Evolutionary conservation across 2,113 vertebrate species (phyloP).

Genomic region (Odontesthes bonariensis): DNA sequence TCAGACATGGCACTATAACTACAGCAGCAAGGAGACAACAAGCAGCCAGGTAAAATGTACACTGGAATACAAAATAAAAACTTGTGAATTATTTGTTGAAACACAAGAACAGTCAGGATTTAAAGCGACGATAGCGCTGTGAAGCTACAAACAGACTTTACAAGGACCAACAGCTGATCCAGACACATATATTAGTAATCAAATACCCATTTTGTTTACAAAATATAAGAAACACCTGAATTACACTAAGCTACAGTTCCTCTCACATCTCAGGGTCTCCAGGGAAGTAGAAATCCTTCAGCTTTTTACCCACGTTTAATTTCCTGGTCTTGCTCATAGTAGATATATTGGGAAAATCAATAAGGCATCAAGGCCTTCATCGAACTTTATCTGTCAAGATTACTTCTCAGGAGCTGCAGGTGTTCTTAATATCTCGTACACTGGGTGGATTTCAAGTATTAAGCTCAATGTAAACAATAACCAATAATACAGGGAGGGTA

Average conservation of each 20-base stretch:
- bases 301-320: slow-evolving; percentile 10
- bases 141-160: slow-evolving; percentile 47
- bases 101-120: slow-evolving; percentile 29
- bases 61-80: slow-evolving; percentile 33
- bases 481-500: slow-evolving; percentile 55
- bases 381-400: slow-evolving; percentile 44
- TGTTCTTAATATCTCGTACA: slow-evolving; percentile 60
- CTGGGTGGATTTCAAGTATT: slow-evolving; percentile 75
- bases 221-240: slow-evolving; percentile 58
- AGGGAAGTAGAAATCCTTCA: slow-evolving; percentile 9
- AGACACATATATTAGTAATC: slow-evolving; percentile 35
- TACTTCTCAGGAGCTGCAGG: slow-evolving; percentile 42
- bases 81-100: slow-evolving; percentile 11
- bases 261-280: slow-evolving; percentile 7
- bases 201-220: slow-evolving; percentile 43
- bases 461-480: slow-evolving; percentile 75
- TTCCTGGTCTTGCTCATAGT: slow-evolving; percentile 40
- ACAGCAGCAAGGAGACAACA: slow-evolving; percentile 69
- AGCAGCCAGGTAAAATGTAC: slow-evolving; percentile 45
- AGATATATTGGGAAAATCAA: slow-evolving; percentile 46
- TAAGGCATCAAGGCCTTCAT: slow-evolving; percentile 45
- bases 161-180: slow-evolving; percentile 43
- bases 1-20: slow-evolving; percentile 73
- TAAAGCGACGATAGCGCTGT: slow-evolving; percentile 25
- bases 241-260: background rate